Conservation (phyloP, 2,888 invertebrate genomes). For the Blastobasis adustella region DNA sequence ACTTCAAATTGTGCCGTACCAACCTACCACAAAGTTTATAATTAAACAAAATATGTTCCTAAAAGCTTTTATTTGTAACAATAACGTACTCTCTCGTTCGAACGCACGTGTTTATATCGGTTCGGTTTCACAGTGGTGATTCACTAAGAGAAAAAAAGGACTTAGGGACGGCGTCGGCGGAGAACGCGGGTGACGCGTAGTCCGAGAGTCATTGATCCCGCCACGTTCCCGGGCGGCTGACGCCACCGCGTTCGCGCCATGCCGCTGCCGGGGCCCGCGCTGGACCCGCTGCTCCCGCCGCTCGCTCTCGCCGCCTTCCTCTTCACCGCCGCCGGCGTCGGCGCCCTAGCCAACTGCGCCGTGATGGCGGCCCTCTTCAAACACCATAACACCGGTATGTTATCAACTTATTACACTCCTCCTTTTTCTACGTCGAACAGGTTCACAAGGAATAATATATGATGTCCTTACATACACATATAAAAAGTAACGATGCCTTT, state of each 20-base stretch:
- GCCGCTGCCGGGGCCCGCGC: conserved; percentile 21
- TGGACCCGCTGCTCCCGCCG: conserved; percentile 54
- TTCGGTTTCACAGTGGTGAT: conserved; percentile 32
- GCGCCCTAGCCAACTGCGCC: conserved; percentile 58
- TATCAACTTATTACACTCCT: too few species aligned
- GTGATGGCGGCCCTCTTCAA: conserved; percentile 56
- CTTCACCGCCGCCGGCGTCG: conserved; percentile 59
- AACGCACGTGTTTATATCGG: conserved; percentile 49
- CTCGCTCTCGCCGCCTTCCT: conserved; percentile 45
- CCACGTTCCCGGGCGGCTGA: conserved; percentile 56
- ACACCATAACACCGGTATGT: conserved; percentile 62
- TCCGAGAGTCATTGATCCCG: conserved; percentile 68
- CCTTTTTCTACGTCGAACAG: too few species aligned
- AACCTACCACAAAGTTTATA: too few species aligned
- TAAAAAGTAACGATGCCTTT: conserved; percentile 2
- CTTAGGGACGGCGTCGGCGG: conserved; percentile 30
- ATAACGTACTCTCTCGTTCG: conserved; percentile 34
- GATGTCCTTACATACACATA: too few species aligned
- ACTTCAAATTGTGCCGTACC: too few species aligned
- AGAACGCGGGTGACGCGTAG: conserved; percentile 58
- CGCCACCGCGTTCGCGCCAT: conserved; percentile 26
- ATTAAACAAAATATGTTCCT: too few species aligned
- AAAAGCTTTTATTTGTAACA: too few species aligned
- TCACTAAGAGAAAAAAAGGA: conserved; percentile 56
- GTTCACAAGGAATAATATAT: too few species aligned